These are phyloP conservation scores for Drosophila lacicola DNA, from an alignment of 2,888 invertebrate species.

Conservation along the genomic window DNA sequence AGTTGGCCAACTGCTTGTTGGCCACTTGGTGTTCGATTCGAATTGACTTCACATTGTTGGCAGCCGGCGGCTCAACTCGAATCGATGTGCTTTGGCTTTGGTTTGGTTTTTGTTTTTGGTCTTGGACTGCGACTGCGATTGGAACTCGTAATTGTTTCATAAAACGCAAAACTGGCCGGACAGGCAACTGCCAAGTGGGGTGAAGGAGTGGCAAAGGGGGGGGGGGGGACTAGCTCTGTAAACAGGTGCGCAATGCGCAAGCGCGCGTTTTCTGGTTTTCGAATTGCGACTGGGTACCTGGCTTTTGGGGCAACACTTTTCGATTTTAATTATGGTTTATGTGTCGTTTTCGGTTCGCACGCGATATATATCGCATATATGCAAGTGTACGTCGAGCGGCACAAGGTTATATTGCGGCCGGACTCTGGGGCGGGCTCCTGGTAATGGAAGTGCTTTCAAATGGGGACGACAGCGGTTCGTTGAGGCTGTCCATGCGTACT, in stretches of 20 bases:
- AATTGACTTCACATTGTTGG: slow-evolving; percentile 50
- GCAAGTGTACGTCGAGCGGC: slow-evolving; percentile 1
- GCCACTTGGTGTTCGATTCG: slow-evolving; percentile 61
- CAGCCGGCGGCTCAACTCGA: slow-evolving; percentile 10
- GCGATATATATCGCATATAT: slow-evolving; percentile 23
- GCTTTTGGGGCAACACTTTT: slow-evolving; percentile 68
- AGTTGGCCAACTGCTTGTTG: slow-evolving; percentile 53
- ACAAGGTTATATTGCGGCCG: slow-evolving; percentile 40
- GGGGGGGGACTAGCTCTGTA: slow-evolving; percentile 17
- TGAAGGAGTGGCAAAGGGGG: no score
- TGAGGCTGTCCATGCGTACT: slow-evolving; percentile 26
- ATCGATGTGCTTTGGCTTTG: slow-evolving; percentile 18
- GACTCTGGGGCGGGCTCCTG: slow-evolving; percentile 16
- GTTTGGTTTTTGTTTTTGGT: slow-evolving; percentile 33
- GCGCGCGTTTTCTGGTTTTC: slow-evolving; percentile 50
- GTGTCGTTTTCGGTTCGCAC: slow-evolving; percentile 44
- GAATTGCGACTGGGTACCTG: slow-evolving; percentile 38
- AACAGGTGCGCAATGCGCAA: slow-evolving; percentile 72
- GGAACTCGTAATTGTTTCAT: slow-evolving; percentile 74
- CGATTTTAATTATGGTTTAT: slow-evolving; percentile 73
- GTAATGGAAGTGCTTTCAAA: slow-evolving; percentile 8
- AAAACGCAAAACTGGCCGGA: slow-evolving; percentile 69
- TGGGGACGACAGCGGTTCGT: slow-evolving; percentile 19
- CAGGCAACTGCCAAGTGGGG: slow-evolving; percentile 20
- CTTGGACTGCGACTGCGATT: slow-evolving; percentile 39